Percentiles rank a stretch among this genome's conserved stretches.
phyloP scores from a whole-genome alignment of 2,113 vertebrate species.

The Nasalis larvatus region DNA sequence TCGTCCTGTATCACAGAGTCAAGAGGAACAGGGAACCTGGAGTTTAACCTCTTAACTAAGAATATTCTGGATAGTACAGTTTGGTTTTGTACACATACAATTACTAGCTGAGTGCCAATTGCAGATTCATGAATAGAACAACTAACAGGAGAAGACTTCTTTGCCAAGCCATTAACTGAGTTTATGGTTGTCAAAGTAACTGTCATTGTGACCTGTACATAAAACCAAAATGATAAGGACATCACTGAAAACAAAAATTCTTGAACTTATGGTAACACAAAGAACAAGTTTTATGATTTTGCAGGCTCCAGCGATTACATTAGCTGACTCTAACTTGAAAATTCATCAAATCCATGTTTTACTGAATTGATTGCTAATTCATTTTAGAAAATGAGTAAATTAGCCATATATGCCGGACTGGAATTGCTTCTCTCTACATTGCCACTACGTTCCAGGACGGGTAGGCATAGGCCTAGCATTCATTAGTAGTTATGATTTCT shows the following conservation, averaged over 20 bases:
- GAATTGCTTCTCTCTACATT: neutral
- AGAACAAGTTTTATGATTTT: neutral
- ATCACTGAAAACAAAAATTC: neutral
- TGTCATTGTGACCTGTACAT: conserved; percentile 27
- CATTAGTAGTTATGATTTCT: neutral
- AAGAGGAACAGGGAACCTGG: neutral
- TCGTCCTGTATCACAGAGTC: neutral
- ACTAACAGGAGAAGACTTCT: neutral
- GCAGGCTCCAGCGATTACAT: neutral
- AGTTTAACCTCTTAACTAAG: neutral
- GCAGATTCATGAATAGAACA: neutral
- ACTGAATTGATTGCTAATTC: neutral
- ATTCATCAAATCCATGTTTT: neutral
- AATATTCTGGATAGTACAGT: neutral
- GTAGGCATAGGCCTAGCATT: neutral
- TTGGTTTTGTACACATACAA: neutral
- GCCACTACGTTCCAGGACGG: neutral
- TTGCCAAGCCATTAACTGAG: conserved; percentile 49
- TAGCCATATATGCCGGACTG: neutral
- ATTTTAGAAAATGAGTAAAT: neutral
- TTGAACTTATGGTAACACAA: neutral
- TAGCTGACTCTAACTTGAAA: neutral
- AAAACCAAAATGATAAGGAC: conserved; percentile 43
- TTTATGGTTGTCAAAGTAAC: conserved; percentile 6
- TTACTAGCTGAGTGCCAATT: neutral